Conservation (phyloP, 2,888 invertebrate genomes). For the Drosophila acutilabella region DNA sequence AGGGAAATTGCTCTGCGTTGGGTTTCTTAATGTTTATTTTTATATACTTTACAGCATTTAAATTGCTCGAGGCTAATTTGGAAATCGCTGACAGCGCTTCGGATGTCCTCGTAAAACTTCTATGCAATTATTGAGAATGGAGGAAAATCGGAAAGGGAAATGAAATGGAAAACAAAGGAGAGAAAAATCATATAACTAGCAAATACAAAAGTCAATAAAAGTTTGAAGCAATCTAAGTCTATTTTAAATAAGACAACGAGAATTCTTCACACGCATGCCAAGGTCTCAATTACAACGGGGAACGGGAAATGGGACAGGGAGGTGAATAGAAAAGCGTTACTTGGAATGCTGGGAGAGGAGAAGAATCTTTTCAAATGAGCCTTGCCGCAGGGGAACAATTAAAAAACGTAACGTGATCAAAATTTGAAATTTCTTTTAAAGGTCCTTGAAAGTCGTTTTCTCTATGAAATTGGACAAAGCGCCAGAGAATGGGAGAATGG, state of each 20-base stretch:
- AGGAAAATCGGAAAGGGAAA: slow-evolving; percentile 1
- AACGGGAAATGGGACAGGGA: background rate
- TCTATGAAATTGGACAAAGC: slow-evolving; percentile 76
- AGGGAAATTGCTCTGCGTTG: background rate
- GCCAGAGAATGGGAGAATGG: slow-evolving; percentile 15
- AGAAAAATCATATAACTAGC: slow-evolving; percentile 34
- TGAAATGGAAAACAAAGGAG: slow-evolving; percentile 1
- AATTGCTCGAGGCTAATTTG: slow-evolving; percentile 71
- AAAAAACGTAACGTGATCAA: slow-evolving; percentile 82
- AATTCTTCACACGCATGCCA: slow-evolving; percentile 51
- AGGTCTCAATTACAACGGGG: slow-evolving; percentile 69
- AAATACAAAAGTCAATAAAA: slow-evolving; percentile 67
- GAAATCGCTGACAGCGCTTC: slow-evolving; percentile 55
- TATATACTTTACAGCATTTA: slow-evolving; percentile 69
- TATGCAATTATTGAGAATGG: slow-evolving; percentile 46
- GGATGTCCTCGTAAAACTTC: slow-evolving; percentile 42
- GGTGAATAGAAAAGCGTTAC: background rate
- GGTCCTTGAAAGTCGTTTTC: slow-evolving; percentile 71
- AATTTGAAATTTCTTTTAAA: slow-evolving; percentile 74
- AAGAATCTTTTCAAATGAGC: slow-evolving; percentile 64
- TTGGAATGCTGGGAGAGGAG: background rate
- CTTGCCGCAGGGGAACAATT: slow-evolving; percentile 79
- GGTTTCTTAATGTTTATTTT: slow-evolving; percentile 57
- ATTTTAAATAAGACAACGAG: slow-evolving; percentile 47
- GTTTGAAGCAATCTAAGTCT: slow-evolving; percentile 54